Evolutionary conservation across 2,888 invertebrate genomes (phyloP).

Genomic region (Liodrosophila aerea): DNA sequence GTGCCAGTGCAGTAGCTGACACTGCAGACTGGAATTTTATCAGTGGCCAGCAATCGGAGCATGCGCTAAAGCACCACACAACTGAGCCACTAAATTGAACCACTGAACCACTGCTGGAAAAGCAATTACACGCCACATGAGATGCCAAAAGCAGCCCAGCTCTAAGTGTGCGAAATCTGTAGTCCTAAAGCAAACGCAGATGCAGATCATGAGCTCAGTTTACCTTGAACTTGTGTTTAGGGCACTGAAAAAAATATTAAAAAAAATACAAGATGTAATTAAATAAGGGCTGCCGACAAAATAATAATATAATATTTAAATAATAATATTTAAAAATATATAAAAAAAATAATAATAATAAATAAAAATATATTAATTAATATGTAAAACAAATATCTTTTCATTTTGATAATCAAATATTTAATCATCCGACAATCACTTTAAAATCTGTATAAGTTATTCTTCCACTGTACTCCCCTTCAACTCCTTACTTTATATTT

Average conservation of each 20-base stretch:
- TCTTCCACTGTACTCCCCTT: neutral
- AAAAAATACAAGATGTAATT: too few species aligned
- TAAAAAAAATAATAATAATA: too few species aligned
- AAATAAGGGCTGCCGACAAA: too few species aligned
- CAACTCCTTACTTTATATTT: neutral
- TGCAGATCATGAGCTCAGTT: slow-evolving; percentile 25
- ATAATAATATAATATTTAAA: too few species aligned
- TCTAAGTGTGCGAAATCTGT: slow-evolving; percentile 2
- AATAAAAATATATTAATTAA: too few species aligned
- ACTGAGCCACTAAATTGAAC: slow-evolving; percentile 6
- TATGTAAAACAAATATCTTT: too few species aligned
- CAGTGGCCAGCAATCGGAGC: slow-evolving; percentile 52
- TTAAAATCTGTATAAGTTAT: too few species aligned
- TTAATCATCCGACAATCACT: too few species aligned
- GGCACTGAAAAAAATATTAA: too few species aligned
- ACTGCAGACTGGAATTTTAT: slow-evolving; percentile 62
- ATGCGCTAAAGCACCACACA: slow-evolving; percentile 36
- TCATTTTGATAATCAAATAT: too few species aligned
- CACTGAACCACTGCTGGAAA: slow-evolving; percentile 41
- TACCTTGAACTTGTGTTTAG: slow-evolving; percentile 64
- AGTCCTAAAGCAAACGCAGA: too few species aligned
- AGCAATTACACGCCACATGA: slow-evolving; percentile 63
- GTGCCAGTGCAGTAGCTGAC: slow-evolving; percentile 26
- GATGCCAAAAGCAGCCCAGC: slow-evolving; percentile 21
- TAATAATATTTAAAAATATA: too few species aligned